phyloP scores from a whole-genome alignment of 1,140 invertebrate genomes.

The Steinernema feltiae region DNA sequence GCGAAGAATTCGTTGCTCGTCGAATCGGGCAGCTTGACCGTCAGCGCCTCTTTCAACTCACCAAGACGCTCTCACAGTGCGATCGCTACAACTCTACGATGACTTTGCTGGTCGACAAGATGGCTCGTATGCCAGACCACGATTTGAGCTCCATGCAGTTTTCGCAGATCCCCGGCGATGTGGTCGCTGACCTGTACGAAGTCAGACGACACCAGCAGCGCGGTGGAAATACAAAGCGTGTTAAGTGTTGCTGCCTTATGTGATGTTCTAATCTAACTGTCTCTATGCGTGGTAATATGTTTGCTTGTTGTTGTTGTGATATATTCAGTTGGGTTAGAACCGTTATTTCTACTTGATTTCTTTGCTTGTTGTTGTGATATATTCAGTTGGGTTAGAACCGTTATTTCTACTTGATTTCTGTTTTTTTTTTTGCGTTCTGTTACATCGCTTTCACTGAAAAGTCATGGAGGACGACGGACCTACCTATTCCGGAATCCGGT shows the following conservation, averaged over 20 bases:
- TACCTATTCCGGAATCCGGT: constrained; percentile 70
- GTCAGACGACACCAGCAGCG: background rate
- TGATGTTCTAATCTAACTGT: background rate
- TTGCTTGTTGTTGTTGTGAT: background rate
- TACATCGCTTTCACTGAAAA: background rate
- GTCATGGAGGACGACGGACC: background rate
- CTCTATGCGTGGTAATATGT: background rate
- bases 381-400: no score
- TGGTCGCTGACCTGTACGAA: constrained; percentile 3
- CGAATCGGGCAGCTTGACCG: background rate
- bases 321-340: background rate
- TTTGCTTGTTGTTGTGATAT: no score
- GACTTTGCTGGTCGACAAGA: constrained; percentile 7
- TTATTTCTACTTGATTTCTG: background rate
- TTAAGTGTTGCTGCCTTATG: background rate
- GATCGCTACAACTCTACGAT: background rate
- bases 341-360: background rate
- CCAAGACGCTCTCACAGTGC: background rate
- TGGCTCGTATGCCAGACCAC: background rate
- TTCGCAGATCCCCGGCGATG: background rate
- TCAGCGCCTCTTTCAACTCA: background rate
- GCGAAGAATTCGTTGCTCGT: constrained; percentile 1
- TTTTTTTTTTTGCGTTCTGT: background rate
- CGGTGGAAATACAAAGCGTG: background rate
- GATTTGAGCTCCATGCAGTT: constrained; percentile 6